These are phyloP conservation scores for Brienomyrus brachyistius DNA, from an alignment of 2,113 vertebrate genomes.

Conservation along the genomic window DNA sequence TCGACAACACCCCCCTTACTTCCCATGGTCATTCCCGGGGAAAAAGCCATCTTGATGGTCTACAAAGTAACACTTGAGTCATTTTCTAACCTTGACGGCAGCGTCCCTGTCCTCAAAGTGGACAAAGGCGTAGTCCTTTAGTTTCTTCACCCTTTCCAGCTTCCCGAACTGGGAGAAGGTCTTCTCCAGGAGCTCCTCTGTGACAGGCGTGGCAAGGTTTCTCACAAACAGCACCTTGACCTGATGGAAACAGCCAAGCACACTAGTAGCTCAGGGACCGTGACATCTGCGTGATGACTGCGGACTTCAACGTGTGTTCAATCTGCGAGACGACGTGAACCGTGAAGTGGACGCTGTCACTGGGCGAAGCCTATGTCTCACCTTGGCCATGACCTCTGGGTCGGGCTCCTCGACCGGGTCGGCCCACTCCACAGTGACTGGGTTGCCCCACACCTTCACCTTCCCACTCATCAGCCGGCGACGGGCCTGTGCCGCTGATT, in stretches of 20 bases:
- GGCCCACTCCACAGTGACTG: conserved; percentile 97
- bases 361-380: conserved; percentile 33
- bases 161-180: conserved; percentile 97
- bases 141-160: conserved; percentile 94
- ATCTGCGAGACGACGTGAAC: background rate
- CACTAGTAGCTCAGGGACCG: background rate
- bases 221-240: conserved; percentile 98
- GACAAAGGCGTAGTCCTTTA: conserved; percentile 98
- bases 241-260: conserved; percentile 46
- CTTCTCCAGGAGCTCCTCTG: conserved; percentile 93
- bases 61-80: conserved; percentile 2
- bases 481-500: conserved; percentile 93
- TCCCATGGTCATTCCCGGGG: background rate
- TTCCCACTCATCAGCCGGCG: conserved; percentile 96
- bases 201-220: conserved; percentile 91
- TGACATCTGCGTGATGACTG: background rate
- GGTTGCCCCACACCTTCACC: conserved; percentile 97
- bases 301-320: background rate
- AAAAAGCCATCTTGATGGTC: background rate
- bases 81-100: conserved; percentile 77
- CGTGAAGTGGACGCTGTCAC: background rate
- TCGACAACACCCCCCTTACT: background rate
- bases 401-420: conserved; percentile 96
- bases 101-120: conserved; percentile 97
- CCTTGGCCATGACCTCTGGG: conserved; percentile 97